Evolutionary conservation across 2,797 vertebrate species (phyloP), one percentile per base, ranked within the genome.

Genomic region (Schizopygopsis pylzovi): DNA sequence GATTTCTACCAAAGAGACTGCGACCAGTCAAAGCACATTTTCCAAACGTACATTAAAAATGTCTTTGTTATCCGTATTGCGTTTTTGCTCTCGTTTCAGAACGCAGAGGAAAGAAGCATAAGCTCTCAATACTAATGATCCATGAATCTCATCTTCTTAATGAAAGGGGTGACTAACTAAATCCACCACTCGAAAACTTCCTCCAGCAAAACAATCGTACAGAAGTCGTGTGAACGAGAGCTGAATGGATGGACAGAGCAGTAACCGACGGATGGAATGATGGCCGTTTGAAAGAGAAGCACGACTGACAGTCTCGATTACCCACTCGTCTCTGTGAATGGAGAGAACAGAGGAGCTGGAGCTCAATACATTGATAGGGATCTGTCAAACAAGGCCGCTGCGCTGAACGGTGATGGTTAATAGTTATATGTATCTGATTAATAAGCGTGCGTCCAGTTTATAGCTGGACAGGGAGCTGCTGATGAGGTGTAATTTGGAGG

Each of bases 111-210:
- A 85, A 86, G 82, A 87, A 85, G 80, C 86, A 85, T 82, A 88
- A 91, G 91, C 91, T 88, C 92, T 88, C 89, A 85, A 89, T 91
- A 86, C 83, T 93, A 93, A 93, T 83, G 87, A 90, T 88, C 85
- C 84, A 3, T 86, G 87, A 84, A 89, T 90, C 85, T 89, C 65
- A 43, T 91, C 89, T 90, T 82, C 81, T 47, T 92, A 92, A 91
- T 5, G 61, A 92, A 88, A 85, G 54, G 76, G 79, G 89, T 90
- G 87, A 89, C 79, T 63, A 87, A 91, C 81, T 86, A 80, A 72
- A 85, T 88, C 87, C 84, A 79, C 82, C 54, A 33, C 22, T 88
- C 6, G 67, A 88, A 90, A 91, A 85, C 65, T 68, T 81, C 85
- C 71, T 52, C 37, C 47, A 71, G 33, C 43, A 78, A 83, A 83